Evolutionary conservation across 2,888 invertebrate species (phyloP).

Genomic region (Aleiodes alternator): DNA sequence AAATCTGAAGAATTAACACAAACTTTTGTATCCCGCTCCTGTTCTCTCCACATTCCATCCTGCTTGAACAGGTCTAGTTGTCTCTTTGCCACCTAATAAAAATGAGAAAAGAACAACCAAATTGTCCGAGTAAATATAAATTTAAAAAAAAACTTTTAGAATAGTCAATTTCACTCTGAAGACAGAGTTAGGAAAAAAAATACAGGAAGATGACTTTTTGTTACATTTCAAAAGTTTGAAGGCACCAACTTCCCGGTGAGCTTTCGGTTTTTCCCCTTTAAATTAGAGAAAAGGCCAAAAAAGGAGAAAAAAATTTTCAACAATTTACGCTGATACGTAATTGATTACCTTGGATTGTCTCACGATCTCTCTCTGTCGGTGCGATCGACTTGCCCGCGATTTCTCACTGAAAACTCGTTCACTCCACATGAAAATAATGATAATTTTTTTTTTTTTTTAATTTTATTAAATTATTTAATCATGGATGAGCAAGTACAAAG

Average conservation of each 20-base stretch:
- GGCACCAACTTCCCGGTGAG: constrained; percentile 9
- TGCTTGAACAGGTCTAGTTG: constrained; percentile 67
- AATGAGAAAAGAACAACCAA: constrained; percentile 54
- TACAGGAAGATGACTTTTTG: constrained; percentile 57
- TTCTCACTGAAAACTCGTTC: constrained; percentile 26
- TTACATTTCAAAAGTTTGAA: constrained; percentile 36
- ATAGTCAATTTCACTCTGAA: constrained; percentile 57
- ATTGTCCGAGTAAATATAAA: constrained; percentile 20
- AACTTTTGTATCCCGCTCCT: constrained; percentile 61
- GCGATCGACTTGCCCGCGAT: constrained; percentile 44
- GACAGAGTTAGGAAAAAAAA: constrained; percentile 63
- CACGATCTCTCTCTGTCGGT: constrained; percentile 48
- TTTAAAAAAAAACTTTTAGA: neutral
- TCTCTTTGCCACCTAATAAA: constrained; percentile 35
- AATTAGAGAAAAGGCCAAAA: neutral
- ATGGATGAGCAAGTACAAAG: constrained; percentile 24
- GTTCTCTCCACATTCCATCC: constrained; percentile 65
- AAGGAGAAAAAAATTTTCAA: neutral
- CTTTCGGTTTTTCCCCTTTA: neutral
- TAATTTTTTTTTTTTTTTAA: neutral
- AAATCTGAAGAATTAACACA: constrained; percentile 56
- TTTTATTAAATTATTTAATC: neutral
- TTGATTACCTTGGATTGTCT: constrained; percentile 40
- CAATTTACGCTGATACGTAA: constrained; percentile 2
- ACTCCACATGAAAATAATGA: constrained; percentile 24